A percentile compares a stretch with the other conserved stretches of the same genome.
Evolutionary conservation across 1,140 invertebrate genomes (phyloP).

Genomic region (Drosophila kohkoa): DNA sequence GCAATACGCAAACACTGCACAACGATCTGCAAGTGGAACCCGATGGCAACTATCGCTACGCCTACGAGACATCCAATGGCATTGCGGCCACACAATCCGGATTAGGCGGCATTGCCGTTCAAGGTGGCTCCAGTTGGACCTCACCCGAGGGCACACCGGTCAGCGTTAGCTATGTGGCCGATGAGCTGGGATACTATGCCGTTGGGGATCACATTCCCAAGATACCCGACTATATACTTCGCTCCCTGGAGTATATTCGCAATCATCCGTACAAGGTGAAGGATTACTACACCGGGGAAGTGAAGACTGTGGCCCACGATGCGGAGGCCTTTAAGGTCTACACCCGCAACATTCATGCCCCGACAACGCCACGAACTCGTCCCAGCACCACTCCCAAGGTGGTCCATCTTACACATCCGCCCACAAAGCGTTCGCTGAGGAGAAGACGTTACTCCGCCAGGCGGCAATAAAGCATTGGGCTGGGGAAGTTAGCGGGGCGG

Average conservation of each 20-base stretch:
- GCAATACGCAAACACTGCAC: slow-evolving; percentile 62
- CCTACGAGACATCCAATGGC: slow-evolving; percentile 88
- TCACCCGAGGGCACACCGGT: slow-evolving; percentile 85
- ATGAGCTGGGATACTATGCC: slow-evolving; percentile 87
- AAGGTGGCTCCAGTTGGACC: slow-evolving; percentile 68
- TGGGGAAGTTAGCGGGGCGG: slow-evolving; percentile 1
- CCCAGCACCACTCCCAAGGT: slow-evolving; percentile 62
- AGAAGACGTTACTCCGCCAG: slow-evolving; percentile 16
- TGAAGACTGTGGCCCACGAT: slow-evolving; percentile 67
- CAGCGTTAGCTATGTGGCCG: slow-evolving; percentile 86
- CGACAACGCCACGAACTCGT: slow-evolving; percentile 52
- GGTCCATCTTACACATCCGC: slow-evolving; percentile 68
- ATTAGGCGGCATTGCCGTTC: slow-evolving; percentile 59
- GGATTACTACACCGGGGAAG: slow-evolving; percentile 72
- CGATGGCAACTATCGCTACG: slow-evolving; percentile 86
- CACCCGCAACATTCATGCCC: slow-evolving; percentile 54
- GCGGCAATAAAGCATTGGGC: background rate
- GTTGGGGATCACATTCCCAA: slow-evolving; percentile 86
- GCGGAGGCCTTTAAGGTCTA: slow-evolving; percentile 75
- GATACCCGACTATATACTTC: slow-evolving; percentile 76
- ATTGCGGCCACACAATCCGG: slow-evolving; percentile 87
- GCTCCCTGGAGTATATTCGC: slow-evolving; percentile 86
- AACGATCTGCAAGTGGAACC: slow-evolving; percentile 69
- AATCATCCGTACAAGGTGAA: slow-evolving; percentile 80
- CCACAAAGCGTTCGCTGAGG: slow-evolving; percentile 29